Percentiles rank a stretch among this genome's conserved stretches.
Evolutionary conservation across 1,140 invertebrate genomes (phyloP).

Genomic region (Sycophaga agraensis): DNA sequence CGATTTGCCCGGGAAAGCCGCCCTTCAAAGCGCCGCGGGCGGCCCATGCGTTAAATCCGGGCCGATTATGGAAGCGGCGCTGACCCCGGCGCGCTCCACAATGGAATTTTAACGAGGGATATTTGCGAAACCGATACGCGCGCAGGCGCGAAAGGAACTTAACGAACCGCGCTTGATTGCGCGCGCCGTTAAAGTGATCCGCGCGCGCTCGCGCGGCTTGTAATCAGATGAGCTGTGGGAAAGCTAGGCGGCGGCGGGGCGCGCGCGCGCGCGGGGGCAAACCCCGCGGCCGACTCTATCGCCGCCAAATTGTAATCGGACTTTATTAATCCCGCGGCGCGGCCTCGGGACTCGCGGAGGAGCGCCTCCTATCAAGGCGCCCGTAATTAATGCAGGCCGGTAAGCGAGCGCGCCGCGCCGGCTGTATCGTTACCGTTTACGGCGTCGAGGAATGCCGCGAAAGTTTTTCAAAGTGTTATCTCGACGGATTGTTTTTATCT

Average conservation of each 20-base stretch:
- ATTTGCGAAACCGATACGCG: constrained; percentile 24
- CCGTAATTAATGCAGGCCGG: too few relatives aligned
- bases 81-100: constrained; percentile 16
- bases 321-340: constrained; percentile 14
- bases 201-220: too few relatives aligned
- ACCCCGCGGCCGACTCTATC: too few relatives aligned
- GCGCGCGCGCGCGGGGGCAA: too few relatives aligned
- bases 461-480: neutral
- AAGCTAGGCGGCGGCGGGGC: too few relatives aligned
- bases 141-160: constrained; percentile 20
- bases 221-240: constrained; percentile 36
- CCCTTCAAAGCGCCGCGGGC: too few relatives aligned
- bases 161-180: constrained; percentile 22
- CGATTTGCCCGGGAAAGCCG: too few relatives aligned
- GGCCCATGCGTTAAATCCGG: constrained; percentile 9
- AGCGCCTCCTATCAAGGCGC: too few relatives aligned
- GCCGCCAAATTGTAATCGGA: constrained; percentile 15
- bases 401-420: neutral
- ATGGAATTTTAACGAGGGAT: constrained; percentile 32
- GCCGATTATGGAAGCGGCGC: constrained; percentile 23
- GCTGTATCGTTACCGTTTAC: neutral
- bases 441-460: neutral
- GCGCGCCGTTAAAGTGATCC: constrained; percentile 15
- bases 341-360: too few relatives aligned
- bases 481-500: neutral